Conservation (phyloP, 2,797 vertebrate species). For the Melanotaenia trifasciata region DNA sequence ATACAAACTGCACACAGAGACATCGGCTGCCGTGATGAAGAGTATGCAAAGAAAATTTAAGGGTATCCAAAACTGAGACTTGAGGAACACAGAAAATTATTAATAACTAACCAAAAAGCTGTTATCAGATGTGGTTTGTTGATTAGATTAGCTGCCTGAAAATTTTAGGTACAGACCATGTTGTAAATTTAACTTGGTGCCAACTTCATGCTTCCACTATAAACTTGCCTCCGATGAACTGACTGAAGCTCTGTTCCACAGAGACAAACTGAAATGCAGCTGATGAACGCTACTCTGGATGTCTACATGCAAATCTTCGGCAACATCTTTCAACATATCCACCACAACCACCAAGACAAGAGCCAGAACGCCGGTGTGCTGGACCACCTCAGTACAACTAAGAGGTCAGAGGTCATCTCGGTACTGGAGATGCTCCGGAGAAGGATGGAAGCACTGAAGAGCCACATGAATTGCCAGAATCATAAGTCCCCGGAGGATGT, state of each 20-base stretch:
- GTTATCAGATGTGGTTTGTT: too few species aligned
- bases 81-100: too few species aligned
- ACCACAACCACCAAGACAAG: fast-evolving
- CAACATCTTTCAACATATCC: slow-evolving; percentile 24
- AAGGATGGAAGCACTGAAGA: not conserved
- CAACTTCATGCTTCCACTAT: too few species aligned
- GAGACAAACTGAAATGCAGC: slow-evolving; percentile 23
- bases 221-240: not conserved
- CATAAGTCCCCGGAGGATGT: not conserved
- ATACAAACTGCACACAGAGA: too few species aligned
- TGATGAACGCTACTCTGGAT: slow-evolving; percentile 62
- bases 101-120: too few species aligned
- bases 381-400: fast-evolving
- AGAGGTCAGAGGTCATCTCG: fast-evolving
- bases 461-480: not conserved
- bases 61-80: too few species aligned
- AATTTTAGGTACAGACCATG: too few species aligned
- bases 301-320: slow-evolving; percentile 63
- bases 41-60: too few species aligned
- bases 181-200: too few species aligned
- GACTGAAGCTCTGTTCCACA: slow-evolving; percentile 12
- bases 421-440: fast-evolving
- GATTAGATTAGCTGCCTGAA: too few species aligned
- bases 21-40: too few species aligned
- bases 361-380: slow-evolving; percentile 15